Conservation (phyloP, 1,140 invertebrate genomes). For the Drosophila nebulosa region DNA sequence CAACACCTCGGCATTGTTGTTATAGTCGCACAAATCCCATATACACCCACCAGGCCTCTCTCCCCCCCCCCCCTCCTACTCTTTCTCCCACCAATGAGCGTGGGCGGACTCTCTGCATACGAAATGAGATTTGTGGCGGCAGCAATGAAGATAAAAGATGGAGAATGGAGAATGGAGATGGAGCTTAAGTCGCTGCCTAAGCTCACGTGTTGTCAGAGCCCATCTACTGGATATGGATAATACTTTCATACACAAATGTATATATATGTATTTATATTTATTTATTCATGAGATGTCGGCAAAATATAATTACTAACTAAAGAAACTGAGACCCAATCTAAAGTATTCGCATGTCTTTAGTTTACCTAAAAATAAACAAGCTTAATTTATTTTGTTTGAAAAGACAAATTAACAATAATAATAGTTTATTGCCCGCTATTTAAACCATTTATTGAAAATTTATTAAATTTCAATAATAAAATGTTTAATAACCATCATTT, state of each 20-base stretch:
- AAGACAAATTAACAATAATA: no score
- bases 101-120: conserved; percentile 63
- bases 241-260: conserved; percentile 16
- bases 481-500: background rate
- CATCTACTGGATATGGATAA: conserved; percentile 19
- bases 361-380: no score
- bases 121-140: conserved; percentile 64
- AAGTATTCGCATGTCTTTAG: no score
- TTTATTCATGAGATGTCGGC: conserved; percentile 7
- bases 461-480: background rate
- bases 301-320: no score
- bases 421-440: no score
- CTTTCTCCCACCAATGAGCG: background rate
- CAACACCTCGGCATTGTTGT: conserved; percentile 75
- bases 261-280: conserved; percentile 13
- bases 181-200: conserved; percentile 26
- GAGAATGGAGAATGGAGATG: background rate
- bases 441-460: background rate
- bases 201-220: conserved; percentile 26
- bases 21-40: conserved; percentile 18
- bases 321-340: no score
- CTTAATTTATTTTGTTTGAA: no score
- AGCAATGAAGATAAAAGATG: no score
- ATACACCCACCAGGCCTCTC: background rate
- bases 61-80: background rate